These are phyloP conservation scores for Salvator merianae DNA, from an alignment of 2,113 vertebrate genomes.

Conservation along the genomic window DNA sequence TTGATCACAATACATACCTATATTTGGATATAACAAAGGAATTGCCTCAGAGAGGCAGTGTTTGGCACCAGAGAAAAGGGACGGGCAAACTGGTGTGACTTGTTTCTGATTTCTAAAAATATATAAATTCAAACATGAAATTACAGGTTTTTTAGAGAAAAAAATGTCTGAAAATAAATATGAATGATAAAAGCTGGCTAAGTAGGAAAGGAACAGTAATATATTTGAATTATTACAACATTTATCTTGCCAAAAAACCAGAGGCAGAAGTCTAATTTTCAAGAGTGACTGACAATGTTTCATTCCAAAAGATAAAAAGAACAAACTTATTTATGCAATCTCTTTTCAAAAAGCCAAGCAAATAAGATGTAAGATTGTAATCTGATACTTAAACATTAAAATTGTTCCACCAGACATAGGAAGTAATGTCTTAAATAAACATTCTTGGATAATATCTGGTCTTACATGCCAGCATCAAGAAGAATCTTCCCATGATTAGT, in stretches of 20 bases:
- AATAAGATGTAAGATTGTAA: background rate
- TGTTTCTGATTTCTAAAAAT: too few species aligned
- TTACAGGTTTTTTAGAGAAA: background rate
- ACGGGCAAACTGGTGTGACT: too few species aligned
- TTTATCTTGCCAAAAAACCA: slow-evolving; percentile 16
- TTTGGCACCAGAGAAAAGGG: too few species aligned
- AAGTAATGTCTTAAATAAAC: slow-evolving; percentile 15
- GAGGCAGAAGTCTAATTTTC: background rate
- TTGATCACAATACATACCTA: too few species aligned
- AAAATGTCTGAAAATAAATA: background rate
- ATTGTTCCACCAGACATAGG: background rate
- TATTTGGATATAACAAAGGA: too few species aligned
- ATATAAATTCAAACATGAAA: background rate
- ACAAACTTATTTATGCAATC: slow-evolving; percentile 7
- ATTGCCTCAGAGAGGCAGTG: too few species aligned
- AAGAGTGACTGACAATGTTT: background rate
- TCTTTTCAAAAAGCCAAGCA: slow-evolving; percentile 3
- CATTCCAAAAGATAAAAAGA: background rate
- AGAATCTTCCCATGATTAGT: background rate
- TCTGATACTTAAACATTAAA: background rate
- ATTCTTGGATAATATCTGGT: slow-evolving; percentile 16
- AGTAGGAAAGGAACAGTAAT: background rate
- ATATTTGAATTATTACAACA: background rate
- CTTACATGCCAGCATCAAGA: background rate
- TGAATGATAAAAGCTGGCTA: background rate